These are phyloP conservation scores for Clupea harengus DNA, from an alignment of 2,113 vertebrate genomes.

Conservation along the genomic window DNA sequence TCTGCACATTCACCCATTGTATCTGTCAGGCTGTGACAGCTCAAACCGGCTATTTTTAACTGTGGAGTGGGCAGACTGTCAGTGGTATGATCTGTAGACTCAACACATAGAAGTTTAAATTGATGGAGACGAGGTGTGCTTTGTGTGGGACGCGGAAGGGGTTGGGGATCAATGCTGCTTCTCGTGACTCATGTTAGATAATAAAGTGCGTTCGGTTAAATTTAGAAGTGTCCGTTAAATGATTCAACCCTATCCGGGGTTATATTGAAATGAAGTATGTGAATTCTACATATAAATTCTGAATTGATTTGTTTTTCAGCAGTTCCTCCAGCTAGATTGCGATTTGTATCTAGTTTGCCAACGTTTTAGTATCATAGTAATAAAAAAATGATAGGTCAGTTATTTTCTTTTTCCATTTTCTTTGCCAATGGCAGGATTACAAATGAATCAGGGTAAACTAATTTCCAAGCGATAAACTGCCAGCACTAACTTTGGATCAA, in stretches of 20 bases:
- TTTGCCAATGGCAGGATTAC: neutral
- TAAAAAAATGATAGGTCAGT: neutral
- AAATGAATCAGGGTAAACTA: neutral
- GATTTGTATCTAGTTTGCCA: neutral
- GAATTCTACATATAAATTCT: neutral
- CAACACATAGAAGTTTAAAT: constrained; percentile 17
- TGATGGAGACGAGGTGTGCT: constrained; percentile 16
- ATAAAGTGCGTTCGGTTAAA: neutral
- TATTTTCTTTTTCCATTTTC: neutral
- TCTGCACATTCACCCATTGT: constrained; percentile 14
- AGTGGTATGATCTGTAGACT: constrained; percentile 23
- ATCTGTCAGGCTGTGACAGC: constrained; percentile 29
- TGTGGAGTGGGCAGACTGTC: constrained; percentile 19
- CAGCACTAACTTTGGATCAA: neutral
- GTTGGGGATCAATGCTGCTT: neutral
- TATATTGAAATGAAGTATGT: neutral
- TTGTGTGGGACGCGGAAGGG: neutral
- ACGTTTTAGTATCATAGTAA: neutral
- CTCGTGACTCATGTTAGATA: neutral
- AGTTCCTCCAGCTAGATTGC: neutral
- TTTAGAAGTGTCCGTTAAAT: neutral
- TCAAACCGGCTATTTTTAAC: constrained; percentile 40
- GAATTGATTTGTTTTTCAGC: neutral
- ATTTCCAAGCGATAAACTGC: neutral
- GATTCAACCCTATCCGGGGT: neutral